These are phyloP conservation scores for Oryzias javanicus DNA, from an alignment of 2,113 vertebrate genomes.

Conservation along the genomic window DNA sequence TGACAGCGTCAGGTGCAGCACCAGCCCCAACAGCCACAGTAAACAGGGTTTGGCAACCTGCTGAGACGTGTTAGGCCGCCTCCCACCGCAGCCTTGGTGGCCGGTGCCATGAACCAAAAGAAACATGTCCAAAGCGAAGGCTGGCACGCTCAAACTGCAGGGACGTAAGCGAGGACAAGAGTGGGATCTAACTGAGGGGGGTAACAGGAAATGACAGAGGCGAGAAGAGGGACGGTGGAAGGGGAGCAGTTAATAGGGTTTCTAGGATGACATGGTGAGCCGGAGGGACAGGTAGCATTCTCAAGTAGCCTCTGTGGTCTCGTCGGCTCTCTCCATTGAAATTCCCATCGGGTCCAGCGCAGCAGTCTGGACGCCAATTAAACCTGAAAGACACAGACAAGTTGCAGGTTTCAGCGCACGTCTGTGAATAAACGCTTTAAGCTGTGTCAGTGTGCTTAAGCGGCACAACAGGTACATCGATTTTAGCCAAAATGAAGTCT, in stretches of 20 bases:
- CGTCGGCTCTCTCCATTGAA: constrained; percentile 59
- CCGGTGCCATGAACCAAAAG: constrained; percentile 51
- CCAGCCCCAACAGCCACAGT: constrained; percentile 79
- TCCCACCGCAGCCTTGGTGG: constrained; percentile 66
- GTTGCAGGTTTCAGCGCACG: constrained; percentile 46
- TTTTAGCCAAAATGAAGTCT: neutral
- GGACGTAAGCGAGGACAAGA: constrained; percentile 36
- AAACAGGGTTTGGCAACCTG: constrained; percentile 68
- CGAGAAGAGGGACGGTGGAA: constrained; percentile 52
- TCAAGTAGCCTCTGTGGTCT: constrained; percentile 66
- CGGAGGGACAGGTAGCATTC: constrained; percentile 58
- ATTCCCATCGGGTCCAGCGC: constrained; percentile 57
- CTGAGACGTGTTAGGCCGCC: constrained; percentile 39
- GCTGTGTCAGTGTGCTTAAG: constrained; percentile 24
- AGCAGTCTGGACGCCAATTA: constrained; percentile 61
- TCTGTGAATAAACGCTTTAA: constrained; percentile 27
- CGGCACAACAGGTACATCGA: constrained; percentile 14
- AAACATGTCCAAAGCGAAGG: constrained; percentile 73
- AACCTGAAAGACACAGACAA: constrained; percentile 68
- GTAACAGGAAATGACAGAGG: constrained; percentile 45
- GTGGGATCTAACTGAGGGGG: constrained; percentile 41
- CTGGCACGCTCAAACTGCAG: constrained; percentile 56
- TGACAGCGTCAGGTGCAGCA: constrained; percentile 75
- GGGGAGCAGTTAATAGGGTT: constrained; percentile 44
- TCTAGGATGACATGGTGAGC: constrained; percentile 58